Percentiles rank a stretch among this genome's conserved stretches.
Evolutionary conservation across 2,888 invertebrate species (phyloP).

Genomic region (Drosophila mercatorum): DNA sequence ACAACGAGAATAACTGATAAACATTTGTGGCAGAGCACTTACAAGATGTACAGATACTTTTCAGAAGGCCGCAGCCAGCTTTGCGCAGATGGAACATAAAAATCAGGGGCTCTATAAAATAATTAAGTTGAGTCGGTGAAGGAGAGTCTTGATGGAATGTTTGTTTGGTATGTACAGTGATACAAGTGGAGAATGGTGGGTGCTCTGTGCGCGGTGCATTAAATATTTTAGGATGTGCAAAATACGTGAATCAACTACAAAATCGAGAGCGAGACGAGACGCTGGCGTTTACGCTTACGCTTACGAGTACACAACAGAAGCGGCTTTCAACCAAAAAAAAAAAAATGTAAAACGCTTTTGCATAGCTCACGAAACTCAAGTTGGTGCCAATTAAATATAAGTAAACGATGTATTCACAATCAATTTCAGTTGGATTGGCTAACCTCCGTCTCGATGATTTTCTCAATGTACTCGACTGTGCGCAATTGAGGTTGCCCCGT

Average conservation of each 20-base stretch:
- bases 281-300: conserved; percentile 26
- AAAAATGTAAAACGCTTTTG: conserved; percentile 44
- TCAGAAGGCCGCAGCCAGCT: conserved; percentile 20
- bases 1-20: conserved; percentile 24
- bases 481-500: conserved; percentile 94
- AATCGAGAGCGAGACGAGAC: conserved; percentile 37
- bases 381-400: conserved; percentile 63
- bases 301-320: conserved; percentile 52
- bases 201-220: conserved; percentile 55
- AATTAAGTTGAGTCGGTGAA: conserved; percentile 55
- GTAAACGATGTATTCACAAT: conserved; percentile 27
- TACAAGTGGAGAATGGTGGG: conserved; percentile 27
- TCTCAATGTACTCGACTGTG: conserved; percentile 97
- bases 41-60: conserved; percentile 44
- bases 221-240: conserved; percentile 56
- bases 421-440: conserved; percentile 61
- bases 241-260: conserved; percentile 43
- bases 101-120: conserved; percentile 71
- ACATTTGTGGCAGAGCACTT: conserved; percentile 37
- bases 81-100: conserved; percentile 33
- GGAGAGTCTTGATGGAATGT: conserved; percentile 46
- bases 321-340: conserved; percentile 44
- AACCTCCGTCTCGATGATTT: conserved; percentile 98
- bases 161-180: conserved; percentile 68
- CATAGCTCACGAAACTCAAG: conserved; percentile 60